Base-by-base conservation (phyloP, 2,888 invertebrate species). In the Subacronicta megacephala region DNA sequence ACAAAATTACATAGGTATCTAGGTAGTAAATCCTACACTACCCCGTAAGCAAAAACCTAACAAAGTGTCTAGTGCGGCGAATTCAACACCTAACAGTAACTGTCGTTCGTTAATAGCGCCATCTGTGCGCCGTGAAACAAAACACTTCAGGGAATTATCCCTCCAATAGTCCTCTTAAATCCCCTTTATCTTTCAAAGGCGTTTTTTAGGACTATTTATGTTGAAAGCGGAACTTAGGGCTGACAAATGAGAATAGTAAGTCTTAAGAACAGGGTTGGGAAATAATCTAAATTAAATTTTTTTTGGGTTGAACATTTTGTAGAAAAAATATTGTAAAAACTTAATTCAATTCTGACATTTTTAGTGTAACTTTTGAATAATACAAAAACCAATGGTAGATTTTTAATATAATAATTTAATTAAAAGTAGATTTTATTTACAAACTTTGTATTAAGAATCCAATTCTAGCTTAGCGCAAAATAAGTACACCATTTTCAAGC, bases 91-190 rank as follows among this genome's bases (percentile, higher is more conserved):
- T 49, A 58, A 58, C 51, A 41, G 57, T 41, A 40, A 46, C 31
- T 38, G 50, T 46, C 36, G 38, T 15, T 44, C n/a, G n/a, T n/a
- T 46, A 53, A 49, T 45, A 70, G 54, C 54, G 57, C 55, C 49
- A 62, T 62, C 58, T 68, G 50, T 41, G 15, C 40, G 56, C 18
- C 62, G 57, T 41, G 37, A 70, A 57, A 65, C 43, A 57, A 63
- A 70, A 70, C 64, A 51, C 49, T 70, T 51, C 23, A 23, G 58
- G 56, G 71, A 63, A 63, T 63, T 70, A 64, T 58, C 70, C 20
- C 6, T 12, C 16, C 23, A 50, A 52, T 43, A 33, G 15, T 51
- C 35, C 29, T 50, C 33, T 46, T 17, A 31, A 18, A 51, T 65
- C 26, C 20, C 7, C 18, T 69, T 42, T 65, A 56, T 44, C 64